Conservation (phyloP, 1,140 invertebrate species). For the Hylaeus volcanicus region DNA sequence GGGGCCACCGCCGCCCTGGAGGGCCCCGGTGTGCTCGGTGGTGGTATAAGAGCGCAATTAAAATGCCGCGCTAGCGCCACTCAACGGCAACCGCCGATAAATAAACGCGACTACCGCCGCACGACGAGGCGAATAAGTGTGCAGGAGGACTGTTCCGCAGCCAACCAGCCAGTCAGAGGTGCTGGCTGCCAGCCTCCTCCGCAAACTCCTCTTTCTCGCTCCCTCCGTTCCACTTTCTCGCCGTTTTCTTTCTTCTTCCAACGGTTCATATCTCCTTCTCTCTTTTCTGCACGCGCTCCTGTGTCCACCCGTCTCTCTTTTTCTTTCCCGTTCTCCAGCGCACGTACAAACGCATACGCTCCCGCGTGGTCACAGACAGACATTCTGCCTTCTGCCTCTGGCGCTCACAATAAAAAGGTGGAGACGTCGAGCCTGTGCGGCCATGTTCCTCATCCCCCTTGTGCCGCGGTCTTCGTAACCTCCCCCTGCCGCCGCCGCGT, state of each 20-base stretch:
- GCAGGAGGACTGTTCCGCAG: conserved; percentile 62
- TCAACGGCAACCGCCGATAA: conserved; percentile 79
- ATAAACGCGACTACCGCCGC: conserved; percentile 74
- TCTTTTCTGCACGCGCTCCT: background rate
- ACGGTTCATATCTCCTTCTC: conserved; percentile 20
- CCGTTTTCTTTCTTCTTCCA: conserved; percentile 6
- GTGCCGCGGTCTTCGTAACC: conserved; percentile 54
- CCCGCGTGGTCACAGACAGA: conserved; percentile 42
- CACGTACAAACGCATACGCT: background rate
- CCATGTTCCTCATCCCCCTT: conserved; percentile 76
- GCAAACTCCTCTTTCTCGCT: conserved; percentile 36
- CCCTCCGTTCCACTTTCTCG: conserved; percentile 7
- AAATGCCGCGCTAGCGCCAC: conserved; percentile 81
- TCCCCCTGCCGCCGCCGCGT: conserved; percentile 37
- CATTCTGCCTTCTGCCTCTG: conserved; percentile 72
- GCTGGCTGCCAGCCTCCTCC: conserved; percentile 59
- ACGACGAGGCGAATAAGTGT: conserved; percentile 74
- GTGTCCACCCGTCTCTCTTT: conserved; percentile 21
- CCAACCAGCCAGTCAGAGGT: conserved; percentile 61
- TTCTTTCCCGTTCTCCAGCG: conserved; percentile 34
- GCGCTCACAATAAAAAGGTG: conserved; percentile 80
- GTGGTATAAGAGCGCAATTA: conserved; percentile 79
- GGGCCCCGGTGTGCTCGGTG: conserved; percentile 56
- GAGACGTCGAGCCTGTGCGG: conserved; percentile 74
- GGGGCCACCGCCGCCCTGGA: conserved; percentile 48